Conservation (phyloP, 30 jellyfish, hydroid and myxozoan genomes). For the Catostylus mosaicus region DNA sequence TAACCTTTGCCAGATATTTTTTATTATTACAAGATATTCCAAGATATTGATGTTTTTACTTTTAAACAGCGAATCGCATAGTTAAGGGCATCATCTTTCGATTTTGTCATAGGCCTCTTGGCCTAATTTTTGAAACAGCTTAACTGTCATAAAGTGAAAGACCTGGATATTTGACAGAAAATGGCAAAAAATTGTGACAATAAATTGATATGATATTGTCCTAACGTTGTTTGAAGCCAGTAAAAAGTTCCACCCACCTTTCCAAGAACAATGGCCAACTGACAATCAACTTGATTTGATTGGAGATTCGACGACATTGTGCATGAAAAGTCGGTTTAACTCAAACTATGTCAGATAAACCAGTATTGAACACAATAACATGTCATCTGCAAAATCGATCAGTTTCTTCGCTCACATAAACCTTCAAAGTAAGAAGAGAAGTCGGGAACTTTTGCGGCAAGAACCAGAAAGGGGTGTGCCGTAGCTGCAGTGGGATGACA, state of each 20-base stretch:
- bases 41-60: no score
- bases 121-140: background rate
- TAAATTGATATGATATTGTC: background rate
- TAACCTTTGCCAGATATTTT: no score
- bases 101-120: background rate
- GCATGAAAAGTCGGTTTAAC: background rate
- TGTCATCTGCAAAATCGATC: background rate
- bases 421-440: no score
- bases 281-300: constrained; percentile 55
- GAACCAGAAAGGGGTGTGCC: no score
- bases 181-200: background rate
- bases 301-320: constrained; percentile 46
- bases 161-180: background rate
- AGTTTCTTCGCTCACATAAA: no score
- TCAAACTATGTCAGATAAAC: background rate
- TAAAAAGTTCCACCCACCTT: constrained; percentile 23
- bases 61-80: no score
- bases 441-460: no score
- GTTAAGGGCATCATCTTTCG: no score
- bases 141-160: background rate
- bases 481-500: no score
- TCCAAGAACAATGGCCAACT: constrained; percentile 48
- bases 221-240: background rate
- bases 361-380: background rate
- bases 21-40: no score